phyloP scores from a whole-genome alignment of 2,888 invertebrate species.

The Balanococcus diminutus region DNA sequence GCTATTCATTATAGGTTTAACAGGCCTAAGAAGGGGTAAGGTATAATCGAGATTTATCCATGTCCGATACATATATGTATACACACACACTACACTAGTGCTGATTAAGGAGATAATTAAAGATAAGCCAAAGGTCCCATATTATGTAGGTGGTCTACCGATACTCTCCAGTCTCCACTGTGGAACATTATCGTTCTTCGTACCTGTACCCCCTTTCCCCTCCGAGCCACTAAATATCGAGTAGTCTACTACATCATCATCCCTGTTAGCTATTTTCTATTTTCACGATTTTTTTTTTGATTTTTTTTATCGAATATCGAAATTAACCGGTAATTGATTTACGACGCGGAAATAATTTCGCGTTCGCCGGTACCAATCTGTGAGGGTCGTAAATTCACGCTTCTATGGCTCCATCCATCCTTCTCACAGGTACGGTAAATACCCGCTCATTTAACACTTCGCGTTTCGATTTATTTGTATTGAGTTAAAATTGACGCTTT shows the following conservation, averaged over 20 bases:
- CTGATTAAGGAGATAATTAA: constrained; percentile 50
- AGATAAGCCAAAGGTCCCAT: constrained; percentile 49
- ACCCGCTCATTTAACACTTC: constrained; percentile 9
- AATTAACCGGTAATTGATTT: constrained; percentile 38
- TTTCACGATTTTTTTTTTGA: neutral
- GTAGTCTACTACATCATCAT: neutral
- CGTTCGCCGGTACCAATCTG: neutral
- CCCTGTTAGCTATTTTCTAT: neutral
- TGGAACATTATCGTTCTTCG: neutral
- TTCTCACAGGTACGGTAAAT: neutral
- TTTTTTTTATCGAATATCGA: neutral
- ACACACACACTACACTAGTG: neutral
- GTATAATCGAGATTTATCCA: constrained; percentile 37
- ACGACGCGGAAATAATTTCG: constrained; percentile 22
- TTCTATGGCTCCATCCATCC: neutral
- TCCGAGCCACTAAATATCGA: neutral
- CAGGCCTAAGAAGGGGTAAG: constrained; percentile 26
- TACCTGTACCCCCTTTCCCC: neutral
- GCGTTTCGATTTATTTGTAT: constrained; percentile 25
- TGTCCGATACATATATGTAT: constrained; percentile 36
- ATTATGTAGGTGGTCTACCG: constrained; percentile 48
- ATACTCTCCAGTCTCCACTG: neutral
- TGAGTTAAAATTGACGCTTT: constrained; percentile 18
- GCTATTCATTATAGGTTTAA: constrained; percentile 49
- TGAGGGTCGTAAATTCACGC: constrained; percentile 33